A percentile compares a stretch with the other conserved stretches of the same genome.
Evolutionary conservation across 2,888 invertebrate genomes (phyloP).

Genomic region (Chalcosyrphus nemorum): DNA sequence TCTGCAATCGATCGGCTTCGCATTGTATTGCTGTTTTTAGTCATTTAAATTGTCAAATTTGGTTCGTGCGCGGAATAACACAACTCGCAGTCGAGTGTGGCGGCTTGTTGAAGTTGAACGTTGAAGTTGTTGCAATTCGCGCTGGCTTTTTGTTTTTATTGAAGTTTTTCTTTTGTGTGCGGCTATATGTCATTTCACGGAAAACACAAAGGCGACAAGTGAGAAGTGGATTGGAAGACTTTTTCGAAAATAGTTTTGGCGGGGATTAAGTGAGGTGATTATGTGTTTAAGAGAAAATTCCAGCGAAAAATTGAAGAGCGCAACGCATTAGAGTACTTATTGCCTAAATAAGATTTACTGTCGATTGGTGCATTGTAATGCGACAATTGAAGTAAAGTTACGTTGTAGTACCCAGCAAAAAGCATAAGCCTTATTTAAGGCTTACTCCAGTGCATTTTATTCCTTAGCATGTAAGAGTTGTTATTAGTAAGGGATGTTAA

Average conservation of each 20-base stretch:
- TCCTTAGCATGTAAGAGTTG: too few relatives aligned
- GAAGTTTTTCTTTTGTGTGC: conserved; percentile 16
- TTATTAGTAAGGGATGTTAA: too few relatives aligned
- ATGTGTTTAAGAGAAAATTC: conserved; percentile 3
- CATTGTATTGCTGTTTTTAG: conserved; percentile 70
- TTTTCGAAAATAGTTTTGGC: background rate
- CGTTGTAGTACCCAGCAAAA: too few relatives aligned
- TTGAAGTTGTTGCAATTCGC: conserved; percentile 5
- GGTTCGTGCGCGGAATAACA: conserved; percentile 68
- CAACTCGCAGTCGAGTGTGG: conserved; percentile 25
- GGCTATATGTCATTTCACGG: conserved; percentile 41
- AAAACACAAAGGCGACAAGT: conserved; percentile 33
- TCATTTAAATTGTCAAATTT: conserved; percentile 71
- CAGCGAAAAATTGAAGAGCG: background rate
- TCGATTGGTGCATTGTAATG: background rate
- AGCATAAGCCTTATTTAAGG: too few relatives aligned
- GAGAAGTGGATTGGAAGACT: conserved; percentile 5
- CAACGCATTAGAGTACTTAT: background rate
- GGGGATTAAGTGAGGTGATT: conserved; percentile 17
- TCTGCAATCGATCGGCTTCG: conserved; percentile 60
- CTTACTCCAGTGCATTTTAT: too few relatives aligned
- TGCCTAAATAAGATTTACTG: background rate
- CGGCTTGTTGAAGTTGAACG: conserved; percentile 20
- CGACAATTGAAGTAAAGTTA: background rate
- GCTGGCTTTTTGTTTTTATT: conserved; percentile 3